Conservation (phyloP, 2,113 vertebrate genomes). For the Myanophis thanlyinensis region DNA sequence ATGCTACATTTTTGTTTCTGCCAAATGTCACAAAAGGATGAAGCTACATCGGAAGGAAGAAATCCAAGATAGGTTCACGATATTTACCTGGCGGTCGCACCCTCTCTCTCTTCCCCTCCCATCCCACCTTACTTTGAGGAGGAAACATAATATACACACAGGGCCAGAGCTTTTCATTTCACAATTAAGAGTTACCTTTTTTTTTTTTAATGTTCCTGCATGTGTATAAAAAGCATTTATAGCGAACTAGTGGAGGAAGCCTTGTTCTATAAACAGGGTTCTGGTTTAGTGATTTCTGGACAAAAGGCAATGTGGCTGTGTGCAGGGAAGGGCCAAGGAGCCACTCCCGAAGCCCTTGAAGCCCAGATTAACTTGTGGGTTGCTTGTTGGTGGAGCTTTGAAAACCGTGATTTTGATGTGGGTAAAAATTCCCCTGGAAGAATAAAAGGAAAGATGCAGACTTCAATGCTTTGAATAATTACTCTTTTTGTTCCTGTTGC, state of each 20-base stretch:
- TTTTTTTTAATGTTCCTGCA: conserved; percentile 62
- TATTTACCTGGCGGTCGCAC: conserved; percentile 39
- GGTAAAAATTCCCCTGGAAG: not conserved
- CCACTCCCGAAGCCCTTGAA: not conserved
- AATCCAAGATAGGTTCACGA: conserved; percentile 38
- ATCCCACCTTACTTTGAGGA: conserved; percentile 29
- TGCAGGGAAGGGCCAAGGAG: not conserved
- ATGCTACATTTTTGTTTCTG: not conserved
- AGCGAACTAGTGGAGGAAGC: conserved; percentile 27
- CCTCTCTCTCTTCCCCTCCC: not conserved
- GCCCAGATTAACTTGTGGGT: not conserved
- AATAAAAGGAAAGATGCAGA: not conserved
- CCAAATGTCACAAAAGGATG: not conserved
- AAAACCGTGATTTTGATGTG: not conserved
- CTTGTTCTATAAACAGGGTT: not conserved
- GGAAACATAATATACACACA: fast-evolving
- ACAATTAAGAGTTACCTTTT: conserved; percentile 47
- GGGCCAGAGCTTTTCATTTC: conserved; percentile 32
- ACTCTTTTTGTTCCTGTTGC: no score
- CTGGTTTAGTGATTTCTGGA: not conserved
- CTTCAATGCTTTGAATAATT: not conserved
- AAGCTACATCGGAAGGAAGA: conserved; percentile 16
- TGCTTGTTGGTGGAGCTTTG: fast-evolving
- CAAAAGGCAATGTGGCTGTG: fast-evolving
- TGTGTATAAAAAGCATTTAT: conserved; percentile 54